Base-by-base conservation (phyloP, 2,888 invertebrate genomes). In the Drosophila longiperda region DNA sequence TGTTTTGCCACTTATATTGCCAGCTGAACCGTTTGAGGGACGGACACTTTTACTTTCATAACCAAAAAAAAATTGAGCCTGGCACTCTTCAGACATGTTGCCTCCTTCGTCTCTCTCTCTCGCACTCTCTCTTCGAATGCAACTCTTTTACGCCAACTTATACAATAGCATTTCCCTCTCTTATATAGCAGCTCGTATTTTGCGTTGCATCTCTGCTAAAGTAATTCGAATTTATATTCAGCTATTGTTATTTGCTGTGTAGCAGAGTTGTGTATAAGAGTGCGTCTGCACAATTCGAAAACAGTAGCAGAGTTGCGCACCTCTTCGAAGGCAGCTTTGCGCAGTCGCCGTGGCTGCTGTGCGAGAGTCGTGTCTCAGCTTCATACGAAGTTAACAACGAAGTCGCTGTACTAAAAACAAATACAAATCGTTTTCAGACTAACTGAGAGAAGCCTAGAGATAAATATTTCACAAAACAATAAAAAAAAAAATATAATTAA, bases 11-110 rank as follows among this genome's bases (percentile, higher is more conserved):
- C 71, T 55, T 61, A 57, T 34, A 50, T 34, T 73, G 62, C 50
- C 54, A 57, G 66, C 33, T 34, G 36, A 45, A n/a, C 59, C 58
- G 26, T 9, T n/a, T 20, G 66, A 58, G 32, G 33, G 38, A 59
- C 49, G 17, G 7, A n/a, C 72, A 86, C 87, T 88, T 76, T 84
- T 79, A 83, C 89, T 84, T 84, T 84, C 81, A 68, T 78, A 81
- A 73, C 73, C 83, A 75, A 77, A 87, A 42, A 33, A 33, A 42
- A 57, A 78, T 66, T 58, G 64, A 58, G 78, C 55, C 67, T 61
- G 66, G 29, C 64, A 69, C 73, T 45, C 45, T 66, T 77, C 69
- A 80, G 78, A 80, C 75, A 85, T 77, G 85, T 82, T 82, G 69
- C 62, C 33, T 36, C 12, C 12, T 15, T 20, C 36, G 7, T 15